Conservation (phyloP, 1,140 invertebrate genomes). For the Hyles vespertilio region DNA sequence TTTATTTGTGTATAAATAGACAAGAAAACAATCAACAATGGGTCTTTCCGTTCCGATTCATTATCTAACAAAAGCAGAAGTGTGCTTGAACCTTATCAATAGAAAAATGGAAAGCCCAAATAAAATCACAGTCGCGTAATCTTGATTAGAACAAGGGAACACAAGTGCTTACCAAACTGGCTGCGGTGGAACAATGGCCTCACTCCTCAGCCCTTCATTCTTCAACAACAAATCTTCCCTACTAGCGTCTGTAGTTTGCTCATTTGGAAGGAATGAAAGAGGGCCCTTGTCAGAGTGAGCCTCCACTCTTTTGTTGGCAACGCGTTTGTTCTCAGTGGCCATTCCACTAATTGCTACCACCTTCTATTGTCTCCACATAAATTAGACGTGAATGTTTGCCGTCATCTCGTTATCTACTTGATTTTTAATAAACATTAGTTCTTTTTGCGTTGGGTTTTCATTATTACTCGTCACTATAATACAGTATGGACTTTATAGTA, state of each 20-base stretch:
- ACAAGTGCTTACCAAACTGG: conserved; percentile 65
- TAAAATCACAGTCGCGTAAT: conserved; percentile 42
- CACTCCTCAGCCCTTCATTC: conserved; percentile 59
- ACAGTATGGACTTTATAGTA: too few species aligned
- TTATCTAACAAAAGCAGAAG: too few species aligned
- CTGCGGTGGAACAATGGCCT: conserved; percentile 57
- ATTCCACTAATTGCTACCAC: conserved; percentile 72
- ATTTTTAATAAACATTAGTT: too few species aligned
- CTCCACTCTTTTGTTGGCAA: conserved; percentile 58
- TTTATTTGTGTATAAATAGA: too few species aligned
- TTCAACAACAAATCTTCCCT: conserved; percentile 66
- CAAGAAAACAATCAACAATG: too few species aligned
- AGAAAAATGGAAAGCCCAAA: conserved; percentile 18
- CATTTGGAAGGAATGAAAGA: conserved; percentile 74
- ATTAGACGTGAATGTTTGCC: conserved; percentile 59
- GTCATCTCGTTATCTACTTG: conserved; percentile 25
- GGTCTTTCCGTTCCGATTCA: too few species aligned
- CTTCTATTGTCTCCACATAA: conserved; percentile 61
- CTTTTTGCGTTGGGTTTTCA: too few species aligned
- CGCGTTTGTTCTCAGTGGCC: conserved; percentile 69
- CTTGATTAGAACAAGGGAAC: conserved; percentile 61
- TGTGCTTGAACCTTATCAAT: too few species aligned
- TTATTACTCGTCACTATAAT: too few species aligned
- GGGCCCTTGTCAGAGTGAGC: conserved; percentile 48
- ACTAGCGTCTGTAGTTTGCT: conserved; percentile 65